These are phyloP conservation scores for Galeruca laticollis DNA, from an alignment of 2,888 invertebrate genomes.

Conservation along the genomic window DNA sequence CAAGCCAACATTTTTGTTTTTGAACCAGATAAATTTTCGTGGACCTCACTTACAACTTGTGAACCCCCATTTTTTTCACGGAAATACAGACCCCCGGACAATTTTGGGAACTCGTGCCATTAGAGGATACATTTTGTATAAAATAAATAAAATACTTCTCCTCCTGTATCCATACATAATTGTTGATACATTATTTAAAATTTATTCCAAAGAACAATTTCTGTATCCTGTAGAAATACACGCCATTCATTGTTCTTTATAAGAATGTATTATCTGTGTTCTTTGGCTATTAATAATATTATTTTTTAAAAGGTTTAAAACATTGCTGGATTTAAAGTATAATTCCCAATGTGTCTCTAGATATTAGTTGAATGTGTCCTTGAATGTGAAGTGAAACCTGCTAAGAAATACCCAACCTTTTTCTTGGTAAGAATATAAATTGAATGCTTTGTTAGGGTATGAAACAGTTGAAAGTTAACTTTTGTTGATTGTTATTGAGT, in stretches of 20 bases:
- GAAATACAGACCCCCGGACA: too few relatives aligned
- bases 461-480: background rate
- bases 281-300: background rate
- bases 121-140: too few relatives aligned
- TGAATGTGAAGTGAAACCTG: background rate
- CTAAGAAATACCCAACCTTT: background rate
- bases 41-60: too few relatives aligned
- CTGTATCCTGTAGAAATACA: background rate
- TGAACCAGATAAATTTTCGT: too few relatives aligned
- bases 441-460: background rate
- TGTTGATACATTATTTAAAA: too few relatives aligned
- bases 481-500: background rate
- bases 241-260: background rate
- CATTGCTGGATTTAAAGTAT: background rate
- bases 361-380: background rate
- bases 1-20: too few relatives aligned
- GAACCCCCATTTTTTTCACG: too few relatives aligned
- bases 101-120: too few relatives aligned
- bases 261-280: background rate
- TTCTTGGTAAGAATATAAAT: background rate
- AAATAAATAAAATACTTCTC: too few relatives aligned
- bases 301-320: background rate
- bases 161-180: too few relatives aligned
- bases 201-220: background rate
- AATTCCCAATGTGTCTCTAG: background rate